A percentile compares a stretch with the other conserved stretches of the same genome.
Conservation (phyloP, 2,113 vertebrate species). For the Lepisosteus oculatus region DNA sequence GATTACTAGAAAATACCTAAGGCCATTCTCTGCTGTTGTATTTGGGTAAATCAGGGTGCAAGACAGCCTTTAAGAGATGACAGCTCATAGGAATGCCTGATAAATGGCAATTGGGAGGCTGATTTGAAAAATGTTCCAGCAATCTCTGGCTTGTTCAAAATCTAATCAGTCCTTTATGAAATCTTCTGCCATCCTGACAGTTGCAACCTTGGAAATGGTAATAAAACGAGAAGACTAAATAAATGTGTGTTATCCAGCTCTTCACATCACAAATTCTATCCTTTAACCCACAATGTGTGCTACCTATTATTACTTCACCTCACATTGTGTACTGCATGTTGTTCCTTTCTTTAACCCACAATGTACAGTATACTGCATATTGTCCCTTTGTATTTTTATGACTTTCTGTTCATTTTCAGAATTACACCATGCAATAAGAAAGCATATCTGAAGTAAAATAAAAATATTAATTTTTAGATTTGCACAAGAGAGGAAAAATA, state of each 20-base stretch:
- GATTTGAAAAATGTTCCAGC: slow-evolving; percentile 14
- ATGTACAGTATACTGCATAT: too few relatives aligned
- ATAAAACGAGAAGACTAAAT: slow-evolving; percentile 15
- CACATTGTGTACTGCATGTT: too few relatives aligned
- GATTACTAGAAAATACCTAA: too few relatives aligned
- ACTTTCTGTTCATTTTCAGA: too few relatives aligned
- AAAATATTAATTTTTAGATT: too few relatives aligned
- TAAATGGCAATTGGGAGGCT: slow-evolving; percentile 8
- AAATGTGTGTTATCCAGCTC: slow-evolving; percentile 6
- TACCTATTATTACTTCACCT: too few relatives aligned
- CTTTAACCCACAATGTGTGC: background rate
- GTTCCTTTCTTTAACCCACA: too few relatives aligned
- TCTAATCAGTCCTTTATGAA: slow-evolving; percentile 9
- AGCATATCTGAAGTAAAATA: too few relatives aligned
- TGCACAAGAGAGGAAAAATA: too few relatives aligned
- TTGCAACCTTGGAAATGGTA: background rate
- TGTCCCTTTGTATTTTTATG: too few relatives aligned
- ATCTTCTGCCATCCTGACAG: background rate
- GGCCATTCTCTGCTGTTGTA: background rate
- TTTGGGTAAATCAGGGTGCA: background rate
- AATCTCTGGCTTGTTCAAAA: slow-evolving; percentile 12
- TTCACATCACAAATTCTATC: background rate
- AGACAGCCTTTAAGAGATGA: background rate
- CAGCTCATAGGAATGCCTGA: slow-evolving; percentile 3
- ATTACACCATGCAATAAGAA: too few relatives aligned